These are phyloP conservation scores for Aromia moschata DNA, from an alignment of 2,888 invertebrate genomes.

Conservation along the genomic window DNA sequence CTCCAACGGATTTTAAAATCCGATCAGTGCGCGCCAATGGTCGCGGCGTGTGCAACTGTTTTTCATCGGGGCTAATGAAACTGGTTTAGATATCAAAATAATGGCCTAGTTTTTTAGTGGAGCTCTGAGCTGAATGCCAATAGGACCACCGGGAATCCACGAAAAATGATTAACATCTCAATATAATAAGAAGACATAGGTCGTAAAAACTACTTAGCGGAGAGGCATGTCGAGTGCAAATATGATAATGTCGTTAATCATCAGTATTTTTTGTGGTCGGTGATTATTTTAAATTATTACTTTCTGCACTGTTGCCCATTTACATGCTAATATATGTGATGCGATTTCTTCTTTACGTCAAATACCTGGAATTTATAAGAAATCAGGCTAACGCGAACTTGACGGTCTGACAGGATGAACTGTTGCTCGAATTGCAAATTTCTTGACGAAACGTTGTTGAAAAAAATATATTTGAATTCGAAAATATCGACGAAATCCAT, in stretches of 20 bases:
- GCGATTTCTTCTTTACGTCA: slow-evolving; percentile 4
- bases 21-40: slow-evolving; percentile 12
- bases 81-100: slow-evolving; percentile 55
- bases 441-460: too few species aligned
- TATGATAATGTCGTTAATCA: slow-evolving; percentile 38
- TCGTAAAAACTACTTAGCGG: slow-evolving; percentile 23
- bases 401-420: too few species aligned
- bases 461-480: too few species aligned
- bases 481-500: too few species aligned
- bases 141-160: slow-evolving; percentile 54
- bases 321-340: slow-evolving; percentile 19
- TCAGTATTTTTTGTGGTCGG: slow-evolving; percentile 17
- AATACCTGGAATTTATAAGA: slow-evolving; percentile 5
- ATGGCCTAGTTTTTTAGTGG: slow-evolving; percentile 52
- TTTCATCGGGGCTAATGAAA: slow-evolving; percentile 52
- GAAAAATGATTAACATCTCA: slow-evolving; percentile 45
- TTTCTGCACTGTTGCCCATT: slow-evolving; percentile 4
- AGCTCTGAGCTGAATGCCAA: slow-evolving; percentile 53
- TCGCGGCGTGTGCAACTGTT: slow-evolving; percentile 38
- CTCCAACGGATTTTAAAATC: background rate
- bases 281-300: slow-evolving; percentile 33
- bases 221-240: slow-evolving; percentile 31
- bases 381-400: background rate
- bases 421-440: too few species aligned
- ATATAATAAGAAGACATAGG: slow-evolving; percentile 26